Evolutionary conservation across 2,797 vertebrate genomes (phyloP).

Genomic region (Eidolon dupreanum): DNA sequence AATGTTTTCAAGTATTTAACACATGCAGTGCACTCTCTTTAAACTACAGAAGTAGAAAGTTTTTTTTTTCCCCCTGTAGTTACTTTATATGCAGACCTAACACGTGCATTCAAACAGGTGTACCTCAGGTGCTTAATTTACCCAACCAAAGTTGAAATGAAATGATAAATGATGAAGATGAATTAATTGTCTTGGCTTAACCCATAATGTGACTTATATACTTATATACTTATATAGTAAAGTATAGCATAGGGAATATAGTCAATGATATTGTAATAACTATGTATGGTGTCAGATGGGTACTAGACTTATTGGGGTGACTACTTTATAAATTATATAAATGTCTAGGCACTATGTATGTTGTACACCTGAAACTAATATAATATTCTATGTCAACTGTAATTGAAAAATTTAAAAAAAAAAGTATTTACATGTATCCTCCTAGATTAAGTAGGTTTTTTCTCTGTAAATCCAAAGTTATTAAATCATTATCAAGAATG

Average conservation of each 20-base stretch:
- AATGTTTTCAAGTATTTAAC: neutral
- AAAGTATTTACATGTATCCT: neutral
- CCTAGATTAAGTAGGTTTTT: neutral
- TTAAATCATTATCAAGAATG: neutral
- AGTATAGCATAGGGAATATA: neutral
- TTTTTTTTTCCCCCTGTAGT: neutral
- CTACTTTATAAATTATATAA: neutral
- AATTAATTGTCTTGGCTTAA: constrained; percentile 72
- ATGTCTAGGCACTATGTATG: neutral
- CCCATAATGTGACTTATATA: constrained; percentile 57
- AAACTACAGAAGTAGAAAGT: neutral
- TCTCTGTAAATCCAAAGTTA: neutral
- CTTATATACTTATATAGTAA: neutral
- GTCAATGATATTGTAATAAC: neutral
- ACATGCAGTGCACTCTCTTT: neutral
- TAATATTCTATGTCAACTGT: neutral
- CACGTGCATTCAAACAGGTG: constrained; percentile 45
- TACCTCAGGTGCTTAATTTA: constrained; percentile 67
- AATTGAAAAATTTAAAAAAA: neutral
- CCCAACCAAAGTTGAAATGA: constrained; percentile 54
- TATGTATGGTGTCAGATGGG: neutral
- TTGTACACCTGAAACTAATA: neutral
- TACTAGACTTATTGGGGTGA: neutral
- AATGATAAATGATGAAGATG: constrained; percentile 60
- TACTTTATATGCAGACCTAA: constrained; percentile 11